phyloP scores from a whole-genome alignment of 2,797 vertebrate species.

The Enteromius viviparus region DNA sequence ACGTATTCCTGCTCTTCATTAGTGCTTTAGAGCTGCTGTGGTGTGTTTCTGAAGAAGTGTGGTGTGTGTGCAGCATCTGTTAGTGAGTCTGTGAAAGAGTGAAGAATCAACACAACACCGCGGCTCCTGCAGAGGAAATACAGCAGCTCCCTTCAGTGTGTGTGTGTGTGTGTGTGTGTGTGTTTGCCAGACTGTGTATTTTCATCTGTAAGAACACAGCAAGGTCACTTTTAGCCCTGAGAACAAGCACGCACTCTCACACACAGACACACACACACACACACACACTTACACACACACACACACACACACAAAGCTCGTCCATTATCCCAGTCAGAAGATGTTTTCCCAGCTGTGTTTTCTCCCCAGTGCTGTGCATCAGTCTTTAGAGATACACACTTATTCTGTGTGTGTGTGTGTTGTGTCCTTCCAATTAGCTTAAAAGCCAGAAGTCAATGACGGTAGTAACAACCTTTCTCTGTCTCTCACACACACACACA shows the following conservation, averaged over 20 bases:
- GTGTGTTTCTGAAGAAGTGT: background rate
- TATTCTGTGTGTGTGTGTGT: conserved; percentile 30
- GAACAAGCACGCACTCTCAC: background rate
- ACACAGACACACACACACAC: background rate
- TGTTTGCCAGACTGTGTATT: background rate
- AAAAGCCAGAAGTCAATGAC: conserved; percentile 40
- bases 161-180: background rate
- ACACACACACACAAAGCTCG: background rate
- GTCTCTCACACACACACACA: background rate
- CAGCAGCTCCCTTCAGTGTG: background rate
- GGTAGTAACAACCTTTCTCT: conserved; percentile 26
- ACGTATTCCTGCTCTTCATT: background rate
- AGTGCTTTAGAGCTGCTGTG: background rate
- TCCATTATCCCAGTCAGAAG: conserved; percentile 40
- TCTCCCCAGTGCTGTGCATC: background rate
- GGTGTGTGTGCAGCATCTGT: background rate
- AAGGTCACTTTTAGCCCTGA: conserved; percentile 12
- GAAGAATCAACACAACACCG: background rate
- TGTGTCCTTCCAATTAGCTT: conserved; percentile 43
- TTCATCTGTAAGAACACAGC: conserved; percentile 17
- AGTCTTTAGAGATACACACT: conserved; percentile 11
- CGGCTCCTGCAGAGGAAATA: background rate
- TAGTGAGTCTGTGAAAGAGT: background rate
- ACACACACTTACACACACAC: background rate
- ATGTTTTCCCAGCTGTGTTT: conserved; percentile 24